Base-by-base conservation (phyloP, 2,113 vertebrate species). In the Daphoenositta chrysoptera region DNA sequence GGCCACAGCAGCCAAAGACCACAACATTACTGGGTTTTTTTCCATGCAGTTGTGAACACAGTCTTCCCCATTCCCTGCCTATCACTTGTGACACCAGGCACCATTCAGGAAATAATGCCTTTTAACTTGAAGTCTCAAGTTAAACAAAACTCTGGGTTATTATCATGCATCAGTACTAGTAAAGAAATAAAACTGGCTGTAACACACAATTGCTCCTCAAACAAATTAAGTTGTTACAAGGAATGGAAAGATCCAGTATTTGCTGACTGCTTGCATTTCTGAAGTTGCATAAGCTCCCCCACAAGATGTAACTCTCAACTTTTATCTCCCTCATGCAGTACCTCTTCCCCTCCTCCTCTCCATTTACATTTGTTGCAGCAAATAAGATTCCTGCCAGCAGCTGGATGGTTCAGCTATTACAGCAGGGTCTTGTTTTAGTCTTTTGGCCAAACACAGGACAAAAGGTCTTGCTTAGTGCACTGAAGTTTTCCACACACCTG, bases 401-500 rank as follows among this genome's bases (percentile, higher is more conserved):
- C 51, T 73, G 47, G 18, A 56, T 12, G 5, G 26, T 35, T 76
- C 47, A 80, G 63, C 70, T 47, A 31, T 77, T 66, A 15, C 45
- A 83, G 45, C 27, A 76, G 76, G 56, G 35, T 7, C 18, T 80
- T 80, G 23, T 33, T 63, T 69, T 14, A 83, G 26, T 31, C 70
- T 28, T 45, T 28, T 64, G 44, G 31, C 23, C 44, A 79, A 90
- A 87, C 13, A 65, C 5, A 69, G 31, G 28, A 79, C n/a, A 75
- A 53, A 26, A 64, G 13, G 23, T 24, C 20, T 69, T 57, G 24
- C 39, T 73, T 37, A 57, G 26, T 11, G 21, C 58, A 58, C n/a
- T 35, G 6, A 79, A 27, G 22, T 18, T 44, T 48, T 39, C 23
- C 54, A 76, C 85, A 64, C 96, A 99, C 99, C 99, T 99, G 42